A percentile compares a stretch with the other conserved stretches of the same genome.
Evolutionary conservation across 2,888 invertebrate genomes (phyloP).

Genomic region (Leptopilina drosophilae): DNA sequence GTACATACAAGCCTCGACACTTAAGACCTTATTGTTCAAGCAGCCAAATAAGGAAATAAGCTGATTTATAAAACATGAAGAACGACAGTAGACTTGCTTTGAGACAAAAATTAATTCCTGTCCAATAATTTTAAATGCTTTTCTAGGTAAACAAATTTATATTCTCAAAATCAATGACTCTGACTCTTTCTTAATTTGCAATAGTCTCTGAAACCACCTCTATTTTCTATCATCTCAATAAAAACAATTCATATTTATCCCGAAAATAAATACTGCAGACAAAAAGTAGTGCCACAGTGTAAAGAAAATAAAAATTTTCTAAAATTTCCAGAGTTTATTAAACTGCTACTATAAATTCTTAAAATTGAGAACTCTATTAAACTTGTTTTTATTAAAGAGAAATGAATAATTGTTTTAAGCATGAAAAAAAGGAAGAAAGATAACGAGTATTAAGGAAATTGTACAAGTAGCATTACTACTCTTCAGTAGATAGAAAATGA

Average conservation of each 20-base stretch:
- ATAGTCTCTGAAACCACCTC: too few relatives aligned
- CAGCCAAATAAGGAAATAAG: slow-evolving; percentile 16
- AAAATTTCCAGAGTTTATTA: too few relatives aligned
- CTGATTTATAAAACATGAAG: slow-evolving; percentile 14
- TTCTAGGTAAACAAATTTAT: not conserved
- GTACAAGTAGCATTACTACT: not conserved
- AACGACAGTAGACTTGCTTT: not conserved
- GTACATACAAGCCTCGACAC: slow-evolving; percentile 7
- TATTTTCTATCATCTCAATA: too few relatives aligned
- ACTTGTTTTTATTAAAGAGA: too few relatives aligned
- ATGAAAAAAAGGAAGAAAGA: not conserved
- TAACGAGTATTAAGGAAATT: slow-evolving; percentile 1
- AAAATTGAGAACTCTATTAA: too few relatives aligned
- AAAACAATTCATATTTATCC: too few relatives aligned
- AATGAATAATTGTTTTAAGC: not conserved
- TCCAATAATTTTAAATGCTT: not conserved
- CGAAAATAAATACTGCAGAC: too few relatives aligned
- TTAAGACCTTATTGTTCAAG: slow-evolving; percentile 26
- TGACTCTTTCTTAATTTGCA: too few relatives aligned
- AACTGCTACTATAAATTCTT: too few relatives aligned
- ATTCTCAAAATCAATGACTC: too few relatives aligned
- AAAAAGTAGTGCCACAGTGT: too few relatives aligned
- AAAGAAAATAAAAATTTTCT: too few relatives aligned
- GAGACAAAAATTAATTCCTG: not conserved
- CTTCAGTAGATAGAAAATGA: not conserved